Base-by-base conservation (phyloP, 2,797 vertebrate genomes). In the Mormyrus proboscirostris region DNA sequence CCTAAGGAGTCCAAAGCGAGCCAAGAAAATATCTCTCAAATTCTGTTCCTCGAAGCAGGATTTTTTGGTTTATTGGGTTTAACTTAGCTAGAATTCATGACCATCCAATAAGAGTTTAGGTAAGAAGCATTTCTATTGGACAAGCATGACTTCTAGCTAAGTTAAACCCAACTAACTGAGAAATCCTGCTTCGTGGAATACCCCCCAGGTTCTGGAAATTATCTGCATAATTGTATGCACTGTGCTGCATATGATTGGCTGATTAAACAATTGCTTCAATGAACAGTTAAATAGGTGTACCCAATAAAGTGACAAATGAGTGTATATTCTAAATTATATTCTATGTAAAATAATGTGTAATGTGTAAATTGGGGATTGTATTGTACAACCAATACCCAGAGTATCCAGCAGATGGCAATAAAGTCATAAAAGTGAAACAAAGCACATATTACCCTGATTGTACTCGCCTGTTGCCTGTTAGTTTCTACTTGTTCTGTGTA, bases 321-420 rank as follows among this genome's bases (percentile, higher is more conserved):
- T 25, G 59, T 25, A 25, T 10, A 25, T 62, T 62, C 22, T 25
- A 25, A 62, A 62, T 9, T 53, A 49, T 85, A 19, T 47, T 47
- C 33, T 7, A 83, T n/a, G n/a, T 44, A 83, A 53, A 85, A 29
- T 51, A 50, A 50, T 86, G 9, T 53, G 8, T n/a, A 2, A 53
- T 9, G 25, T 51, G 29, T 29, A 22, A 50, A 86, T 33, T 25
- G 4, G 47, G 9, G 79, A 8, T 83, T 83, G 2, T 22, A 47
- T 83, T 59, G 19, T 82, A 59, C 44, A 59, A 51, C n/a, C n/a
- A 76, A 55, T 88, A 41, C 73, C 53, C 7, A 50, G 0, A 84
- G 19, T 51, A 65, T 83, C 89, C 86, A 88, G 87, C n/a, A 83
- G 89, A 84, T 90, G 89, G 89, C 89, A 69, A 22, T 90, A 53